A percentile compares a stretch with the other conserved stretches of the same genome.
These are phyloP conservation scores for Podotricha telesiphe DNA, from an alignment of 2,888 invertebrate genomes.

Conservation along the genomic window DNA sequence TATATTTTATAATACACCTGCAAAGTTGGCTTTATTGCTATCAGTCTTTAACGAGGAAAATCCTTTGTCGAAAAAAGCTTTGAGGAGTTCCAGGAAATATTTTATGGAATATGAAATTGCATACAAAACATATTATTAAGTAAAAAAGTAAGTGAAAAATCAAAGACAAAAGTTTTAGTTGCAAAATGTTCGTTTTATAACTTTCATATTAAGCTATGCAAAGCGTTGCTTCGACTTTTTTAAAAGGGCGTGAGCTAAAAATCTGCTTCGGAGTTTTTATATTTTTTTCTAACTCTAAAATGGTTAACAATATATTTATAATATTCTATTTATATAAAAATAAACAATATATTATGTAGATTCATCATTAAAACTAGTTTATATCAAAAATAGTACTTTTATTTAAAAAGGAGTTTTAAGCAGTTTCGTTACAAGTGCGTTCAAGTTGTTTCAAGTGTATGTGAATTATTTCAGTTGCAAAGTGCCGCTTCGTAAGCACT, in stretches of 20 bases:
- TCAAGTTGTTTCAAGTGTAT: slow-evolving; percentile 25
- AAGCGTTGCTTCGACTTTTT: neutral
- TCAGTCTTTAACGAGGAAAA: slow-evolving; percentile 6
- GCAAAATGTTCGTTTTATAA: neutral
- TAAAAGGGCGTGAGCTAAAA: neutral
- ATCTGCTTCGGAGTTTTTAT: neutral
- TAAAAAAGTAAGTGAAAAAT: neutral
- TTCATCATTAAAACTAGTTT: neutral
- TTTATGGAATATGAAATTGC: too few species aligned
- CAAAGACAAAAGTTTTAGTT: neutral
- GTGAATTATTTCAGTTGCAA: slow-evolving; percentile 16
- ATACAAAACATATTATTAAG: neutral
- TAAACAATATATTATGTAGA: neutral
- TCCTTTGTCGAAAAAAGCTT: slow-evolving; percentile 13
- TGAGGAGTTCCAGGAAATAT: slow-evolving; percentile 6
- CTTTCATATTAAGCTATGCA: neutral
- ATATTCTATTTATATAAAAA: too few species aligned
- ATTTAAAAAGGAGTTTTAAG: neutral
- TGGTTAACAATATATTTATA: too few species aligned
- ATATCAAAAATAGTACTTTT: neutral
- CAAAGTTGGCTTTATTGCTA: slow-evolving; percentile 6
- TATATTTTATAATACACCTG: neutral
- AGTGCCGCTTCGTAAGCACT: slow-evolving; percentile 25
- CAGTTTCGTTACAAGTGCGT: slow-evolving; percentile 12
- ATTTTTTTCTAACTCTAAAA: too few species aligned